phyloP scores from a whole-genome alignment of 2,888 invertebrate genomes.

The Anorthoa munda region DNA sequence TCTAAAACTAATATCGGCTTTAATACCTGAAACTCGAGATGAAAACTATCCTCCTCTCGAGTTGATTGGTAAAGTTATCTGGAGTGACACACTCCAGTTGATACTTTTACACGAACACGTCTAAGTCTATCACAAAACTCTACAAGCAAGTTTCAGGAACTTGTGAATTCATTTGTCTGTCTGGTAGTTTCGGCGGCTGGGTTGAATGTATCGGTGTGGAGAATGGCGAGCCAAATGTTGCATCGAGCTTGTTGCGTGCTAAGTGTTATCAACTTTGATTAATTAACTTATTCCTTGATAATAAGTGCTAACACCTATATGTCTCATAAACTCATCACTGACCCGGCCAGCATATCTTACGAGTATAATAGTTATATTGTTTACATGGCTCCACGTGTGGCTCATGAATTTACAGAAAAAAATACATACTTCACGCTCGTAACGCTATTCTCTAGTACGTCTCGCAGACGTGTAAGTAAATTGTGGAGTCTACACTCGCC shows the following conservation, averaged over 20 bases:
- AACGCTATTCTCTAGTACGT: neutral
- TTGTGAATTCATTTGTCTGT: constrained; percentile 88
- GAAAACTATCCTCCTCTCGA: constrained; percentile 26
- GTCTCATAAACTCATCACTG: too few relatives aligned
- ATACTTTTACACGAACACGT: constrained; percentile 65
- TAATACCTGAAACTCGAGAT: constrained; percentile 24
- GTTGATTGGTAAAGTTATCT: constrained; percentile 65
- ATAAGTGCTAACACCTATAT: too few relatives aligned
- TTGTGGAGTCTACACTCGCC: neutral
- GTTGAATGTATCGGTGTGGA: constrained; percentile 60
- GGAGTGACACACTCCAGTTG: constrained; percentile 54
- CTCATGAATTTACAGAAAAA: too few relatives aligned
- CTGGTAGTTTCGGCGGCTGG: constrained; percentile 80
- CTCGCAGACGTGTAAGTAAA: neutral
- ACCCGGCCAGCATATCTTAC: too few relatives aligned
- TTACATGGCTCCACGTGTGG: too few relatives aligned
- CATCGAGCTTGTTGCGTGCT: neutral
- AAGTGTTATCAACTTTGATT: neutral
- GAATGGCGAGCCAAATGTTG: constrained; percentile 36
- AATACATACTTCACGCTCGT: too few relatives aligned
- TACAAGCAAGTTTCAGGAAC: constrained; percentile 82
- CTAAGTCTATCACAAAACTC: constrained; percentile 79
- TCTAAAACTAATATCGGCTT: constrained; percentile 20
- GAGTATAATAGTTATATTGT: too few relatives aligned
- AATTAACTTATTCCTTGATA: too few relatives aligned